Conservation (phyloP, 2,113 vertebrate species). For the Oncorhynchus nerka region DNA sequence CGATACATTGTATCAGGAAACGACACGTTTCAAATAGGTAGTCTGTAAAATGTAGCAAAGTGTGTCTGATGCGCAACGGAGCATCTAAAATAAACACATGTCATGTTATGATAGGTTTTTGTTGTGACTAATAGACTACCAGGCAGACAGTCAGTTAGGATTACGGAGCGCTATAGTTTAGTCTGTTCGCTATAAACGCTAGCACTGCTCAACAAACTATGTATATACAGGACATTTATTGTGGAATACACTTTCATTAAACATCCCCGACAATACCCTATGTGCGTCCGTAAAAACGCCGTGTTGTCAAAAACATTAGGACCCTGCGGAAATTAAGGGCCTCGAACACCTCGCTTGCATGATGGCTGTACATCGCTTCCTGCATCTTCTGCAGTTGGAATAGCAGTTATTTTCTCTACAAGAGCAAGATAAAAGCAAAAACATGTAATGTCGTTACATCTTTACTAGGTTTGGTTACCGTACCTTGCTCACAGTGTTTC, state of each 20-base stretch:
- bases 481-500: constrained; percentile 36
- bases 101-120: constrained; percentile 36
- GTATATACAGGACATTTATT: too few species aligned
- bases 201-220: too few species aligned
- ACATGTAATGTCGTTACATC: neutral
- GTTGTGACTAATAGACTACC: constrained; percentile 31
- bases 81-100: constrained; percentile 1
- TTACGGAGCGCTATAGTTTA: too few species aligned
- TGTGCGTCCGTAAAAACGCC: constrained; percentile 15
- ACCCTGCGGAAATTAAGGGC: constrained; percentile 43
- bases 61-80: neutral
- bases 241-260: too few species aligned
- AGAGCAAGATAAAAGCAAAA: constrained; percentile 6
- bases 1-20: neutral
- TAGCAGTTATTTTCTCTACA: constrained; percentile 18
- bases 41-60: too few species aligned
- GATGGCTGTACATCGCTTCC: constrained; percentile 42
- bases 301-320: constrained; percentile 18
- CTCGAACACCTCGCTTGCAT: constrained; percentile 34
- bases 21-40: neutral
- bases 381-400: constrained; percentile 36
- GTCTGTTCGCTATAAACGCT: too few species aligned
- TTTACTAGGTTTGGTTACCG: neutral
- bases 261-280: too few species aligned
- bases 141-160: neutral